Conservation (phyloP, 1,140 invertebrate species). For the Drosophila rufa region DNA sequence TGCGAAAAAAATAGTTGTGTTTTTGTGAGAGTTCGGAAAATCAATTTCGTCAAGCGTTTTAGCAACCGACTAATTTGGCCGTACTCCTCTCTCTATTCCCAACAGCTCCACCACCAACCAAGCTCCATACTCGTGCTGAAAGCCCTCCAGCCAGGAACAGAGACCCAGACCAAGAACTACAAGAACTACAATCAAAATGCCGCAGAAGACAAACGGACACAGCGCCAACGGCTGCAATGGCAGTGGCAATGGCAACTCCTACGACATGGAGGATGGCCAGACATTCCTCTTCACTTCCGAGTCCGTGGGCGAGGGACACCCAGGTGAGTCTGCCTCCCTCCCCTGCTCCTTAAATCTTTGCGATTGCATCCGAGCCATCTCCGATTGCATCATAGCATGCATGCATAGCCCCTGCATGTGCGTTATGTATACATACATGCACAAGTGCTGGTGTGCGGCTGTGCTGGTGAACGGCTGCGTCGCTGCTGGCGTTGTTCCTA, state of each 20-base stretch:
- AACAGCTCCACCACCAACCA: slow-evolving; percentile 39
- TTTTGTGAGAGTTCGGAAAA: slow-evolving; percentile 50
- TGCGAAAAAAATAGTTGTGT: slow-evolving; percentile 28
- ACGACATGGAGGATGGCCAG: slow-evolving; percentile 93
- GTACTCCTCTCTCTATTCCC: slow-evolving; percentile 21
- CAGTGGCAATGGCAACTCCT: slow-evolving; percentile 87
- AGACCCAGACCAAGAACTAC: slow-evolving; percentile 18
- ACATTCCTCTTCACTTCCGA: slow-evolving; percentile 99
- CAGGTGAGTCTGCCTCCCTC: slow-evolving; percentile 88
- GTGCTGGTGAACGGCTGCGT: slow-evolving; percentile 28
- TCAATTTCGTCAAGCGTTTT: slow-evolving; percentile 56
- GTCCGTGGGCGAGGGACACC: slow-evolving; percentile 99
- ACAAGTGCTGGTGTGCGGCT: slow-evolving; percentile 2
- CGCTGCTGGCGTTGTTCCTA: slow-evolving; percentile 29
- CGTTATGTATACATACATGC: neutral
- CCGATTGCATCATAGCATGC: slow-evolving; percentile 59
- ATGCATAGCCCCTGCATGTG: slow-evolving; percentile 11
- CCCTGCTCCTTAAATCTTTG: neutral
- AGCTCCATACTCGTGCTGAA: slow-evolving; percentile 15
- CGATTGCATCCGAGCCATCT: slow-evolving; percentile 32
- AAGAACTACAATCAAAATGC: slow-evolving; percentile 65
- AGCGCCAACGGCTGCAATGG: slow-evolving; percentile 88
- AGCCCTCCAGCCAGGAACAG: slow-evolving; percentile 7
- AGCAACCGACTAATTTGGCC: slow-evolving; percentile 8
- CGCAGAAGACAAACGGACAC: slow-evolving; percentile 78